Evolutionary conservation across 2,888 invertebrate genomes (phyloP), one percentile per base, ranked within the genome.

Genomic region (Cosmia trapezina): DNA sequence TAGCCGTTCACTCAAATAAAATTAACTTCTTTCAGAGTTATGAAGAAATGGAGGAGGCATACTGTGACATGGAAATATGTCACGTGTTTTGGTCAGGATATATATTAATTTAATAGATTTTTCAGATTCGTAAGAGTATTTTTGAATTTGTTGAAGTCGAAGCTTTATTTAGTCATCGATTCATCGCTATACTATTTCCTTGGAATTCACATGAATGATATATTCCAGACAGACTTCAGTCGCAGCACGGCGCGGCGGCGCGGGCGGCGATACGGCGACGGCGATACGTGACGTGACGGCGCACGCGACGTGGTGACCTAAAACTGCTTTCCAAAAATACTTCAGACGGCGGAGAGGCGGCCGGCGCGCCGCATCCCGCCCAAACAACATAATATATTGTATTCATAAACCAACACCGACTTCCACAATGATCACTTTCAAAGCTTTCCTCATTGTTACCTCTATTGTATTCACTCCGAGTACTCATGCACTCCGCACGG

Each of bases 291-390:
- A 60, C 60, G 72, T 43, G 41, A 53, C 41, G 79, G 64, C 70
- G 73, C 86, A 81, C 86, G 81, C 86, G 89, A 90, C 89, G 91
- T 92, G 96, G 91, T 92, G 96, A 94, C 95, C 96, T 95, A 94
- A 95, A 94, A 96, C 89, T 92, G 91, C 89, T 95, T 93, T 95
- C 96, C 95, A 94, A 95, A 96, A 96, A 96, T 96, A 96, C 90
- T 90, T 88, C 93, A 94, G 93, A 94, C 92, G 91, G 89, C 87
- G 89, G 84, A 89, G 83, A 91, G 85, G 90, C 91, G 91, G 89
- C 91, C 84, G 83, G 84, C 87, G 85, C 86, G 91, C 86, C 91
- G 91, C 92, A 86, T 89, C 90, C 80, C 86, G 86, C 88, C 84
- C 80, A 86, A 90, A 89, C 81, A 90, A 79, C 83, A 51, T 41